Evolutionary conservation across 2,113 vertebrate genomes (phyloP), one percentile per base, ranked within the genome.

Genomic region (Proterorhinus semilunaris): DNA sequence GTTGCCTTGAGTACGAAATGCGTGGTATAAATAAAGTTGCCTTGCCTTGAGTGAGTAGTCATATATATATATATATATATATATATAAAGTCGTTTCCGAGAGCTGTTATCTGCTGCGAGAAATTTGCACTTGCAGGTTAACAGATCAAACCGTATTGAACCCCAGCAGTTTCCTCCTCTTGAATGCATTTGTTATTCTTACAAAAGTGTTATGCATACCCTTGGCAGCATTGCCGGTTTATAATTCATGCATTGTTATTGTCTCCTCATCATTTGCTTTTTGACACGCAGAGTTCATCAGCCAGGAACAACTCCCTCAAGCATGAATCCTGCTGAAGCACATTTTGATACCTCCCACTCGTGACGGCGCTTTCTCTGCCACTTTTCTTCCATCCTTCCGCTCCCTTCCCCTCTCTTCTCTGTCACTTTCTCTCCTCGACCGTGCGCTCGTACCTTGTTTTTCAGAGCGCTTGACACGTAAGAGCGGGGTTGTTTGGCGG

Each of bases 401-500:
- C 9, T 10, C n/a, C n/a, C 12, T 15, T n/a, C 13, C 50, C n/a
- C 50, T 11, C 4, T 11, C 5, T 11, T 4, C 10, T 11, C 10
- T 12, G 4, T 49, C 4, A 5, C 10, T n/a, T 11, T n/a, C 13
- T 51, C 50, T 6, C 13, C 6, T 62, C 44, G 62, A 47, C 67
- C 57, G 13, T n/a, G 10, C 4, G 58, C 65, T 59, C 55, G 57
- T 65, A 54, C 66, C 76, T 66, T 74, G 81, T 78, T 76, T 79
- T 76, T 77, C 69, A 55, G 15, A 36, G 55, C 74, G 11, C 58
- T 81, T 16, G 10, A 69, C 68, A 65, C 59, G 57, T 42, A 68
- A 71, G 67, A 72, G 69, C 71, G 43, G 47, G 27, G 66, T 69
- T 78, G 74, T 85, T 76, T 80, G 58, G 48, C 67, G 71, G 67